Evolutionary conservation across 53 echinoderm and acorn worm genomes (phyloP).

Genomic region (Crossaster papposus): DNA sequence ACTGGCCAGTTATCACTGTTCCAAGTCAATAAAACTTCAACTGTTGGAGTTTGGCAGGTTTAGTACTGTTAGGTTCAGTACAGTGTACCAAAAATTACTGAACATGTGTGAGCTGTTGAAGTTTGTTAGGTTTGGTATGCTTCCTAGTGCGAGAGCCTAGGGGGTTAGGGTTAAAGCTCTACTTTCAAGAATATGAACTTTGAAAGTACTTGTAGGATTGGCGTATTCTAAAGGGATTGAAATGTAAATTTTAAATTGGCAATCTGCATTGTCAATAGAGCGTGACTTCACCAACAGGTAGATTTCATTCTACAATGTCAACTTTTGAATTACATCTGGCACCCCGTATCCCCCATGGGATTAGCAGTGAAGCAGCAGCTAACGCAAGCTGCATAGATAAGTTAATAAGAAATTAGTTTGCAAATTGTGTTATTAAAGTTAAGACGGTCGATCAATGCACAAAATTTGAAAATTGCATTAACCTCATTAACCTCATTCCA

Average conservation of each 20-base stretch:
- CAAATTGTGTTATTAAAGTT: neutral
- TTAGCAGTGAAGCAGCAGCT: neutral
- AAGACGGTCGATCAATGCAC: neutral
- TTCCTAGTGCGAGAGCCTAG: no score
- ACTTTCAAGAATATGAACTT: neutral
- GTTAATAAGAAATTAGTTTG: neutral
- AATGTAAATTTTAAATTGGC: conserved; percentile 19
- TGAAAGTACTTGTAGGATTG: no score
- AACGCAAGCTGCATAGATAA: neutral
- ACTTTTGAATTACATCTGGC: neutral
- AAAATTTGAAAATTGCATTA: neutral
- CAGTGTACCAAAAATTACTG: no score
- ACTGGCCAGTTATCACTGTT: no score
- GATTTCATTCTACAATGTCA: neutral
- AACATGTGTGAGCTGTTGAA: no score
- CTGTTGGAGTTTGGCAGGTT: no score
- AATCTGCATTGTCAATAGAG: neutral
- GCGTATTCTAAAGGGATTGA: neutral
- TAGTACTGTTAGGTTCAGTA: no score
- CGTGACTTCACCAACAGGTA: neutral
- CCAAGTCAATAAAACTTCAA: no score
- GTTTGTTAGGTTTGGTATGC: no score
- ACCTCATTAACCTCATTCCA: no score
- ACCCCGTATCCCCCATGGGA: neutral
- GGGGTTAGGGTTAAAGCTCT: no score